Evolutionary conservation across 30 jellyfish, hydroid and myxozoan species (phyloP).

Genomic region (Catostylus mosaicus): DNA sequence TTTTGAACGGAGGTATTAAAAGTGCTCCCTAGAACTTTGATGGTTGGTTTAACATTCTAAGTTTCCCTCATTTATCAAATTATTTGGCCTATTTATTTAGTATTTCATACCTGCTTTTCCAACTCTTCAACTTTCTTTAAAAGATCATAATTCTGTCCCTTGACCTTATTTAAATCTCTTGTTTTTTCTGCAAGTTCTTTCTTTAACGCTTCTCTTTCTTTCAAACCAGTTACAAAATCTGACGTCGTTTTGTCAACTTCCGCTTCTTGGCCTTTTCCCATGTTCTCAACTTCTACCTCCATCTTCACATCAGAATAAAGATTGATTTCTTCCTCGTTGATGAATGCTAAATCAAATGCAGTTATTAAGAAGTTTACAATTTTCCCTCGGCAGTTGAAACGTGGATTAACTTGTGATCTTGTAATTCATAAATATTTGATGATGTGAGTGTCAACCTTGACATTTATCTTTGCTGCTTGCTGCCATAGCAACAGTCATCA

Average conservation of each 20-base stretch:
- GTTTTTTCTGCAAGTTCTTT: slow-evolving; percentile 64
- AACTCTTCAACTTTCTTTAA: slow-evolving; percentile 70
- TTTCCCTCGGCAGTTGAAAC: not conserved
- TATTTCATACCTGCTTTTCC: slow-evolving; percentile 84
- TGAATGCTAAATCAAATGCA: no score
- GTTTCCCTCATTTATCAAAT: no score
- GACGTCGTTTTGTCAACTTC: slow-evolving; percentile 70
- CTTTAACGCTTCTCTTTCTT: slow-evolving; percentile 76
- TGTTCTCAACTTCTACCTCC: slow-evolving; percentile 24
- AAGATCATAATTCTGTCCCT: slow-evolving; percentile 90
- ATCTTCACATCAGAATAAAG: not conserved
- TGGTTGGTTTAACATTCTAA: no score
- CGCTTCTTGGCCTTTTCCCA: slow-evolving; percentile 4
- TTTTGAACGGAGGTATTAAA: no score
- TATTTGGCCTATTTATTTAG: no score
- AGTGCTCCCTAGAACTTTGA: no score
- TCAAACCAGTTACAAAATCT: slow-evolving; percentile 73
- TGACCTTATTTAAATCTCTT: slow-evolving; percentile 74
- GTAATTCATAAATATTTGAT: slow-evolving; percentile 34
- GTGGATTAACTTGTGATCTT: slow-evolving; percentile 9
- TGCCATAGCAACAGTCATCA: slow-evolving; percentile 47
- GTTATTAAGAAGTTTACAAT: not conserved
- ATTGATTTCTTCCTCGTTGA: not conserved
- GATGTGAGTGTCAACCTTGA: slow-evolving; percentile 15
- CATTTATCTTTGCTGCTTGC: slow-evolving; percentile 8